Conservation (phyloP, 2,888 invertebrate genomes). For the Campaea margaritaria region DNA sequence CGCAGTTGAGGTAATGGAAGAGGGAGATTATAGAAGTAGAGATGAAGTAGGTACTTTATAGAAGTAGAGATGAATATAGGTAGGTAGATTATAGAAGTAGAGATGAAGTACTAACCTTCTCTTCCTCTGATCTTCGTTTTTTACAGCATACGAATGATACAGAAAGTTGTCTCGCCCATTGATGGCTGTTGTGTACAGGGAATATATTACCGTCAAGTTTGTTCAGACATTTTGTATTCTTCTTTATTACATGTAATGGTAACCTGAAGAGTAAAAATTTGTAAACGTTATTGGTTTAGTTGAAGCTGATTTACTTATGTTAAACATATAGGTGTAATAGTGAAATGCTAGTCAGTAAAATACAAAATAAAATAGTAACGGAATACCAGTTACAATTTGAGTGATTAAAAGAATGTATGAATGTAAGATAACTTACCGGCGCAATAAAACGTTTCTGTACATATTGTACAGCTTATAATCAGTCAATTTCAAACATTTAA, state of each 20-base stretch:
- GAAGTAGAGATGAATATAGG: too few relatives aligned
- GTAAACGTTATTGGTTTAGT: too few relatives aligned
- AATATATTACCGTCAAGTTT: conserved; percentile 46
- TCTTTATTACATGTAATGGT: conserved; percentile 53
- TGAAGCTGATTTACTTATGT: not conserved
- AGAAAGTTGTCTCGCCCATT: conserved; percentile 58
- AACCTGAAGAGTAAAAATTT: conserved; percentile 50
- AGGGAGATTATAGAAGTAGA: too few relatives aligned
- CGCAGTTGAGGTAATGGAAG: too few relatives aligned
- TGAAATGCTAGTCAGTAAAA: too few relatives aligned
- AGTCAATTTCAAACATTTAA: conserved; percentile 16
- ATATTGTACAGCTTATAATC: conserved; percentile 47
- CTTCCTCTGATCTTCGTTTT: conserved; percentile 86
- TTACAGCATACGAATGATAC: conserved; percentile 75
- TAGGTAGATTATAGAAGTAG: not conserved
- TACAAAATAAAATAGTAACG: too few relatives aligned
- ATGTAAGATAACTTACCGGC: conserved; percentile 56
- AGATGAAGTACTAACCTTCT: conserved; percentile 77
- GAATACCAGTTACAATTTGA: too few relatives aligned
- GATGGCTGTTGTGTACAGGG: conserved; percentile 36
- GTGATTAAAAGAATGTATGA: too few relatives aligned
- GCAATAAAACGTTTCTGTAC: conserved; percentile 66
- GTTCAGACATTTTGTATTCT: conserved; percentile 53
- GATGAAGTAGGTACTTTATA: too few relatives aligned
- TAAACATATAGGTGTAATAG: not conserved